Base-by-base conservation (phyloP, 2,797 vertebrate species). In the Gorsachius magnificus region DNA sequence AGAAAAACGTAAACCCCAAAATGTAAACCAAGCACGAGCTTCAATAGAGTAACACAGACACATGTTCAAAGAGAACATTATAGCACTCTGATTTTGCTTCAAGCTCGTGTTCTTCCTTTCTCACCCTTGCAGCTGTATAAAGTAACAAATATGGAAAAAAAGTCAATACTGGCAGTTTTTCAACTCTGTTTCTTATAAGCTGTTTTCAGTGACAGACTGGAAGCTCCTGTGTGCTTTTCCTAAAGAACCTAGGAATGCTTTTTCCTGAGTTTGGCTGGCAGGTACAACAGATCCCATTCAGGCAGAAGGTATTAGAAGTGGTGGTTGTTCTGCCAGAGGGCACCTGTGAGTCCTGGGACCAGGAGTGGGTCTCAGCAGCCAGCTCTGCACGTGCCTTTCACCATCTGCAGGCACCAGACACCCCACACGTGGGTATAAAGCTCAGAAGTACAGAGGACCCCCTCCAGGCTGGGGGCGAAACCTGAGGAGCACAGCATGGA, bases 361-460 rank as follows among this genome's bases (percentile, higher is more conserved):
- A 66, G 35, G 18, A 50, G 20, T 2, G 7, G 15, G 22, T 75
- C 36, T 58, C 0, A 0, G 46, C 56, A 85, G 38, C 25, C 50
- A 48, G 33, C 13, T 50, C 46, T 54, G 63, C 6, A 3, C 0
- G 0, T 33, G 41, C 14, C 21, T 80, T 76, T 76, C 36, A 41
- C 7, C 13, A 5, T 4, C 36, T 53, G 0, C 6, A 4, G 28
- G 38, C 2, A 4, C 26, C 11, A 3, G 15, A 33, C 15, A 13
- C 41, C 28, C 35, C 0, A 0, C 4, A 0, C 0, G 0, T 4
- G 16, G 33, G 19, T 41, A 35, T 0, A 0, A 57, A 78, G 26
- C 41, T 85, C 2, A 0, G 24, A 53, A 65, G 35, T 24, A 24
- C 51, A 43, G 48, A 33, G 48, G 13, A 87, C 17, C 8, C 0